These are phyloP conservation scores for Chaetodon trifascialis DNA, from an alignment of 2,113 vertebrate species.

Conservation along the genomic window DNA sequence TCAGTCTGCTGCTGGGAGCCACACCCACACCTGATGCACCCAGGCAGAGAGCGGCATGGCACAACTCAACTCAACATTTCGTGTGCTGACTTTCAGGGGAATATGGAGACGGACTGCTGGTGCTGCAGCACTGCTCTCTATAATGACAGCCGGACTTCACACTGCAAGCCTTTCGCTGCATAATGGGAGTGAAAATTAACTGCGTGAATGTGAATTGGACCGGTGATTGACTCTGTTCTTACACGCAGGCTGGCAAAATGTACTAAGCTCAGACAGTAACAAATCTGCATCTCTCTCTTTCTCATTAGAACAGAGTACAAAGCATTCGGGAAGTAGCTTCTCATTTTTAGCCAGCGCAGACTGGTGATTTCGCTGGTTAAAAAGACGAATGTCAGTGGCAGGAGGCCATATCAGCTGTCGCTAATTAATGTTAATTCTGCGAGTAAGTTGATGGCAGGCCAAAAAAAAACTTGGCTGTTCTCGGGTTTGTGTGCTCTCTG, in stretches of 20 bases:
- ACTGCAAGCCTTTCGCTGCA: background rate
- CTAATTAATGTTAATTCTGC: background rate
- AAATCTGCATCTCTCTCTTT: background rate
- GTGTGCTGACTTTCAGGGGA: too few relatives aligned
- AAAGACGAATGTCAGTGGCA: background rate
- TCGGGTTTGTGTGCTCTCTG: background rate
- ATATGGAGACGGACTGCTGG: background rate
- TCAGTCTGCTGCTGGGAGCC: too few relatives aligned
- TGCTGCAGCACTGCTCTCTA: background rate
- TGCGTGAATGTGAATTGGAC: background rate
- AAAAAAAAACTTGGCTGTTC: background rate
- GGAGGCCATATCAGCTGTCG: background rate
- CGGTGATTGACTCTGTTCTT: background rate
- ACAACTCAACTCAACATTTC: too few relatives aligned
- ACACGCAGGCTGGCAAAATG: too few relatives aligned
- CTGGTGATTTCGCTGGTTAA: background rate
- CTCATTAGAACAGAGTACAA: background rate
- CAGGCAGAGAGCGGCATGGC: too few relatives aligned
- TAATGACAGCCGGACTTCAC: background rate
- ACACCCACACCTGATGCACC: too few relatives aligned
- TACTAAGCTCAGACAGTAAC: too few relatives aligned
- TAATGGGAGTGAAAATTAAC: background rate
- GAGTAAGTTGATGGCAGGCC: background rate
- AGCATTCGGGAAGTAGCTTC: background rate
- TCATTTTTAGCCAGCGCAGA: background rate